Base-by-base conservation (phyloP, 2,113 vertebrate genomes). In the Sigmodon hispidus region DNA sequence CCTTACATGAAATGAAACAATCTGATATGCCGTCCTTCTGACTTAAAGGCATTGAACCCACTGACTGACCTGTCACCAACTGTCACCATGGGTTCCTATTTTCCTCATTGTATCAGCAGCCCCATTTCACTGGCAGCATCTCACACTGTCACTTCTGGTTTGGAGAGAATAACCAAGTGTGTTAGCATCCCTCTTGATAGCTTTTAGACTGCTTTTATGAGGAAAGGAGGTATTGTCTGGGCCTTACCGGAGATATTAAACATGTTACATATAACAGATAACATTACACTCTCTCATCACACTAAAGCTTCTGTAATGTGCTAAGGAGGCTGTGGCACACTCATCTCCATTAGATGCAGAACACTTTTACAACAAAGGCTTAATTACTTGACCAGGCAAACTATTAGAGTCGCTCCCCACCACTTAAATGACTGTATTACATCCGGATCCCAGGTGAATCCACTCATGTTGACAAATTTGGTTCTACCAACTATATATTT, bases 381-480 rank as follows among this genome's bases (percentile, higher is more conserved):
- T 79, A 96, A 69, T 87, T 81, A 87, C 52, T 89, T 24, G 89
- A 61, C 59, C 76, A 94, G 86, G 31, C 7, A 61, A 85, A 79
- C 75, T 34, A 10, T 85, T 65, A 94, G n/a, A 81, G 72, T 59
- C 57, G 52, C 10, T 91, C 73, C 43, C 26, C 45, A 7, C 7
- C 21, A 63, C 45, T 67, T 76, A 79, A 73, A 0, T 63, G 77
- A 72, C 16, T 34, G 7, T 11, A 43, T 26, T 73, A 43, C 16
- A 90, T 76, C 83, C 86, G 76, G 85, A 89, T 81, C 70, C 45
- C 67, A 75, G n/a, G 40, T 57, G 63, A 89, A 93, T 88, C 94
- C 52, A 61, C 31, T n/a, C 65, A n/a, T 29, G 90, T 48, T 88
- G 94, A 88, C 52, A 67, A 69, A 90, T 89, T 67, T 69, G 72